phyloP scores from a whole-genome alignment of 2,113 vertebrate genomes.

The Mesembrinibis cayennensis region DNA sequence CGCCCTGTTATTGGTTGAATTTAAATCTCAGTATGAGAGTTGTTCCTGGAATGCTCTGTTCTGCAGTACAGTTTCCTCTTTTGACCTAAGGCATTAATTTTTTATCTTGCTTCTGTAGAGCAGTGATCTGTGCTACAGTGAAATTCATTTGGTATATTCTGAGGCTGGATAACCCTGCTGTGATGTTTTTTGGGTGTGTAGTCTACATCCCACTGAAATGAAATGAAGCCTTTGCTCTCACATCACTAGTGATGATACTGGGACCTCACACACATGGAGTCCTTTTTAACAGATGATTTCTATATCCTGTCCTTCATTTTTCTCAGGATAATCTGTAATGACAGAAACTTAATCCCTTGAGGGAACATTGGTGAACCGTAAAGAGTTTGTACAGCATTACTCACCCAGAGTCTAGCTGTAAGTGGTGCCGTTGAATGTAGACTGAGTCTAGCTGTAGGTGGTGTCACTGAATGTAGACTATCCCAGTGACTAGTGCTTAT shows the following conservation, averaged over 20 bases:
- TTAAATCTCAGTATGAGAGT: not conserved
- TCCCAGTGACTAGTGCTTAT: not conserved
- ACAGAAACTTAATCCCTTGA: not conserved
- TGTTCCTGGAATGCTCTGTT: not conserved
- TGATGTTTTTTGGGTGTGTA: not conserved
- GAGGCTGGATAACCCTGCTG: not conserved
- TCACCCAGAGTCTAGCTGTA: not conserved
- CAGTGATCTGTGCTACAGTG: not conserved
- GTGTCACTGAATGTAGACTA: not conserved
- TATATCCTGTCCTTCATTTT: not conserved
- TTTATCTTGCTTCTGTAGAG: not conserved
- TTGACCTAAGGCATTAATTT: constrained; percentile 14
- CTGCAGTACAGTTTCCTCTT: not conserved
- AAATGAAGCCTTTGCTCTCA: not conserved
- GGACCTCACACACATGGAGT: not conserved
- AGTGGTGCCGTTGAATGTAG: not conserved
- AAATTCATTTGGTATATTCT: not conserved
- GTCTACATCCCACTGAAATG: not conserved
- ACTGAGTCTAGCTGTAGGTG: not conserved
- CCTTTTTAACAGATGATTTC: not conserved
- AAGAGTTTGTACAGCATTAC: not conserved
- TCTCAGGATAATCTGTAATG: not conserved
- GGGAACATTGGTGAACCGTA: rapidly evolving
- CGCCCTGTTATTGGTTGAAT: not conserved
- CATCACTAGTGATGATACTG: not conserved